These are phyloP conservation scores for Poeciliopsis turrubarensis DNA, from an alignment of 2,113 vertebrate genomes.

Conservation along the genomic window DNA sequence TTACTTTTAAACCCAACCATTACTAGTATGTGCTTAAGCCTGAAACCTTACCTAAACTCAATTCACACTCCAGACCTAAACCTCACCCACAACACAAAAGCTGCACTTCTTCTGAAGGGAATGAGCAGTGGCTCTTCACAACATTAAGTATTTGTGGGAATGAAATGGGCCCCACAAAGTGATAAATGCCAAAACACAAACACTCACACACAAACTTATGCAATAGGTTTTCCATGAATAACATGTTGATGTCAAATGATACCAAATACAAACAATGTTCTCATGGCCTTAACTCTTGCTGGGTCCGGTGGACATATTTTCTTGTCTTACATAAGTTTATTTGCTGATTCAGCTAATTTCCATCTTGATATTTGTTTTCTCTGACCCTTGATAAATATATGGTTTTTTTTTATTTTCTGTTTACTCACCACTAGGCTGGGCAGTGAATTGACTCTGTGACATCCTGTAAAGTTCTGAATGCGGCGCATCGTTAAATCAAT, in stretches of 20 bases:
- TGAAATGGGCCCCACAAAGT: too few species aligned
- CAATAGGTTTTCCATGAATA: conserved; percentile 4
- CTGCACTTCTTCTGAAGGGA: too few species aligned
- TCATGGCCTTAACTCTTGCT: conserved; percentile 34
- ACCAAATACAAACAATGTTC: conserved; percentile 39
- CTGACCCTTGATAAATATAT: not conserved
- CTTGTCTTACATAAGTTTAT: conserved; percentile 28
- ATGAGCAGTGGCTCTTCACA: too few species aligned
- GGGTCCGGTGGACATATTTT: conserved; percentile 22
- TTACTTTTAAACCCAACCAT: too few species aligned
- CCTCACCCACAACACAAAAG: too few species aligned
- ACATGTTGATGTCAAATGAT: conserved; percentile 8
- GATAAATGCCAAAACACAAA: not conserved
- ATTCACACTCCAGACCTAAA: too few species aligned
- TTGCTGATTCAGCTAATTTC: conserved; percentile 40
- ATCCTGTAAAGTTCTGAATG: not conserved
- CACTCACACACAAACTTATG: not conserved
- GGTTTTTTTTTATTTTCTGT: not conserved
- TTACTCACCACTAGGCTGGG: not conserved
- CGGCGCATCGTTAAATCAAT: not conserved
- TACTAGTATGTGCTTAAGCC: too few species aligned
- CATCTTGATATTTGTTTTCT: conserved; percentile 16
- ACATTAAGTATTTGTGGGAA: too few species aligned
- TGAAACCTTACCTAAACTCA: too few species aligned
- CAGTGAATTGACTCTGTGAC: not conserved